phyloP scores from a whole-genome alignment of 2,888 invertebrate species.

The Frankliniella fusca region DNA sequence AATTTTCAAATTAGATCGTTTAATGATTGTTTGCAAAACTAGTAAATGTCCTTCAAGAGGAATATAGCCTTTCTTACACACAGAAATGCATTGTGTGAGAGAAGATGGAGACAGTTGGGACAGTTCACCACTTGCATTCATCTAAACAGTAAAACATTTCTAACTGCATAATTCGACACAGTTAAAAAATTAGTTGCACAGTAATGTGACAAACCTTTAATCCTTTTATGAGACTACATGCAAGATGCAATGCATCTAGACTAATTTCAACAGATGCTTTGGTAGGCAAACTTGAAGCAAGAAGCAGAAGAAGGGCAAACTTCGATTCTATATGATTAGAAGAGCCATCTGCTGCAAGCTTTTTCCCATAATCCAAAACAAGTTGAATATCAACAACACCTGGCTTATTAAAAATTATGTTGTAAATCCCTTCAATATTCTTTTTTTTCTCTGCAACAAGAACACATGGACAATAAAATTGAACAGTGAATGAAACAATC shows the following conservation, averaged over 20 bases:
- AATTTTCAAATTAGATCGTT: constrained; percentile 48
- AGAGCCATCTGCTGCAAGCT: neutral
- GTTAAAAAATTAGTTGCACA: neutral
- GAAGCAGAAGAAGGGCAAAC: neutral
- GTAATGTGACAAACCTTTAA: neutral
- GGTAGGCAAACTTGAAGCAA: neutral
- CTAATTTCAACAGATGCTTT: neutral
- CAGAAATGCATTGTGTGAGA: neutral
- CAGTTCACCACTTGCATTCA: neutral
- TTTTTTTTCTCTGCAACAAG: neutral
- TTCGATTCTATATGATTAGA: neutral
- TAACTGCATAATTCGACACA: neutral
- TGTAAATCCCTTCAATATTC: neutral
- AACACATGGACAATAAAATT: no score
- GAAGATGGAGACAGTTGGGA: neutral
- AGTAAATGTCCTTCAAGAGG: constrained; percentile 56
- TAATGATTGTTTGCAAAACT: constrained; percentile 53
- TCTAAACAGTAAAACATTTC: neutral
- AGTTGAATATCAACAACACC: neutral
- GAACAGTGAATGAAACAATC: neutral
- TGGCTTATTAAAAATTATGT: neutral
- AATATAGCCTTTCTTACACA: neutral
- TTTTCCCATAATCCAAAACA: neutral
- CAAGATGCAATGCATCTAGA: neutral
- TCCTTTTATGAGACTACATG: neutral